Percentiles rank a stretch among this genome's conserved stretches.
Evolutionary conservation across 2,888 invertebrate species (phyloP).

Genomic region (Apoda limacodes): DNA sequence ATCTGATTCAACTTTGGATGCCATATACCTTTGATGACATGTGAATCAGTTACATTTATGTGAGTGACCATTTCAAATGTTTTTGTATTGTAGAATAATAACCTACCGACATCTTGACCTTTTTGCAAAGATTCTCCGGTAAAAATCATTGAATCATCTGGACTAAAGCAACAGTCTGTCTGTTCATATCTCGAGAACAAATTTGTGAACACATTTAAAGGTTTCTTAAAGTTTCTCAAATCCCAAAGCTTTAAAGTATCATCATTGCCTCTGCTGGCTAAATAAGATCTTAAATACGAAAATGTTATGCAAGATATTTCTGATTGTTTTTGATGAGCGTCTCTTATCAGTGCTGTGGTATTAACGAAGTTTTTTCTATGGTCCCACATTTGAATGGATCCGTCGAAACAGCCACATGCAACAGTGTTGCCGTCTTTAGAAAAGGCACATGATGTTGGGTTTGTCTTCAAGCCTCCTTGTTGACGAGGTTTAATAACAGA

Average conservation of each 20-base stretch:
- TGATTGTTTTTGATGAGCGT: conserved; percentile 81
- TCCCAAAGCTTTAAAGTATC: conserved; percentile 98
- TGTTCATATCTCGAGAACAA: conserved; percentile 88
- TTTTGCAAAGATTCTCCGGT: conserved; percentile 88
- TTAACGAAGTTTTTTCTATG: conserved; percentile 92
- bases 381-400: conserved; percentile 98
- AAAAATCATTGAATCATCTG: conserved; percentile 88
- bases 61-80: conserved; percentile 80
- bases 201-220: conserved; percentile 75
- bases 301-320: conserved; percentile 89
- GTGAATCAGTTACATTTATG: conserved; percentile 82
- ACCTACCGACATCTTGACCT: conserved; percentile 72
- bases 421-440: conserved; percentile 89
- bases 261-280: conserved; percentile 90
- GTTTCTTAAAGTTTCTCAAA: conserved; percentile 82
- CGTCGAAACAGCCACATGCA: conserved; percentile 93
- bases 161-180: conserved; percentile 89
- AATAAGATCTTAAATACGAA: conserved; percentile 84
- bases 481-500: conserved; percentile 89
- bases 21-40: conserved; percentile 92
- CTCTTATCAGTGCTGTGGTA: conserved; percentile 80
- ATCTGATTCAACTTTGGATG: conserved; percentile 98
- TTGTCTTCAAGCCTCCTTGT: conserved; percentile 86
- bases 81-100: conserved; percentile 84
- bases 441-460: conserved; percentile 86